These are phyloP conservation scores for Paracanthobrama guichenoti DNA, from an alignment of 2,113 vertebrate genomes.

Conservation along the genomic window DNA sequence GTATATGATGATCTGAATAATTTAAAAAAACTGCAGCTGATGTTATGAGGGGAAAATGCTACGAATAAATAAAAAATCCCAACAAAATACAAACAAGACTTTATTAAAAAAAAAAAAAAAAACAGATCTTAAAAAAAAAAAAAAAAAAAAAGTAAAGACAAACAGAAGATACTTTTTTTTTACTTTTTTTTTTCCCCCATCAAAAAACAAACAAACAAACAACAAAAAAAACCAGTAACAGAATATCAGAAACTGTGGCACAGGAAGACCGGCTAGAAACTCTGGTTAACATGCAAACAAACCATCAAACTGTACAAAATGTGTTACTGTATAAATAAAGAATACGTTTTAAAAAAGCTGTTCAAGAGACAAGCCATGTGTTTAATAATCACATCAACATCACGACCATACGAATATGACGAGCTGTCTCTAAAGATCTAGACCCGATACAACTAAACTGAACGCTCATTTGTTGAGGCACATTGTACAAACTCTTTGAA, in stretches of 20 bases:
- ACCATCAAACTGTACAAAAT: slow-evolving; percentile 79
- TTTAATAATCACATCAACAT: slow-evolving; percentile 51
- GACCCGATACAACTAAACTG: background rate
- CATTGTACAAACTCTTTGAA: background rate
- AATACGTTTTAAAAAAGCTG: slow-evolving; percentile 73
- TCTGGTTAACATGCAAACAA: slow-evolving; percentile 64
- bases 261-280: slow-evolving; percentile 75
- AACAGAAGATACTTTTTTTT: slow-evolving; percentile 69
- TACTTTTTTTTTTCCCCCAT: slow-evolving; percentile 60
- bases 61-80: background rate
- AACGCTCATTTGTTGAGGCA: background rate
- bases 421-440: slow-evolving; percentile 7
- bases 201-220: slow-evolving; percentile 58
- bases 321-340: slow-evolving; percentile 80
- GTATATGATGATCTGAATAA: too few relatives aligned
- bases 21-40: background rate
- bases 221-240: slow-evolving; percentile 69
- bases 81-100: slow-evolving; percentile 49
- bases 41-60: background rate
- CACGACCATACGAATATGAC: slow-evolving; percentile 19
- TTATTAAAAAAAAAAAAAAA: slow-evolving; percentile 72
- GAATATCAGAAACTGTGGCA: slow-evolving; percentile 75
- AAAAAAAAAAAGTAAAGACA: slow-evolving; percentile 59
- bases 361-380: slow-evolving; percentile 59
- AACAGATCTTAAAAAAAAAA: background rate